phyloP scores from a whole-genome alignment of 1,140 invertebrate genomes.

The Himalopsyche phryganea region DNA sequence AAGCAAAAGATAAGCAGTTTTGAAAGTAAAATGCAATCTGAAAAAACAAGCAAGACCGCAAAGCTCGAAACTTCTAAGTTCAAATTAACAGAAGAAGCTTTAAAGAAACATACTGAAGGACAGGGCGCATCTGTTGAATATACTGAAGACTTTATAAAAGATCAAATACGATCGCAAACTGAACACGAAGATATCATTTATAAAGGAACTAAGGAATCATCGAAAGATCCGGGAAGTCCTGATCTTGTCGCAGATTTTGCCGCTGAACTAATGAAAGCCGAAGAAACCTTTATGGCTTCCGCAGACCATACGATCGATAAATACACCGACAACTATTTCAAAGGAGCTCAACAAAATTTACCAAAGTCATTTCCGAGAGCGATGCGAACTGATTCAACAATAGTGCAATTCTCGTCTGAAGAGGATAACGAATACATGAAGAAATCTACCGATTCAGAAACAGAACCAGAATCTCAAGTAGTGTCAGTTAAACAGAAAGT shows the following conservation, averaged over 20 bases:
- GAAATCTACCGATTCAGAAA: slow-evolving; percentile 54
- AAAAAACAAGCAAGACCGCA: slow-evolving; percentile 43
- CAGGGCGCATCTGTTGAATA: slow-evolving; percentile 52
- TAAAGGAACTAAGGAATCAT: background rate
- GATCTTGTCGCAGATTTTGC: slow-evolving; percentile 31
- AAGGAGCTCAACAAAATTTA: slow-evolving; percentile 38
- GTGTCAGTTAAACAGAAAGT: slow-evolving; percentile 35
- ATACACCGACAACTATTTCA: slow-evolving; percentile 52
- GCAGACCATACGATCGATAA: slow-evolving; percentile 51
- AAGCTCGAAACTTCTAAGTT: slow-evolving; percentile 39
- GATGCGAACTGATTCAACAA: slow-evolving; percentile 49
- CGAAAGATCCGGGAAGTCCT: slow-evolving; percentile 25
- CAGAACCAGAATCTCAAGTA: slow-evolving; percentile 52
- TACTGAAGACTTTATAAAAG: slow-evolving; percentile 52
- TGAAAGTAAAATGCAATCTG: slow-evolving; percentile 47
- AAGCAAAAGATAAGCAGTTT: slow-evolving; percentile 50
- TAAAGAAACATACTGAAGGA: slow-evolving; percentile 50
- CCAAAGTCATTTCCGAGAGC: slow-evolving; percentile 43
- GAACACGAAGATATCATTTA: slow-evolving; percentile 6
- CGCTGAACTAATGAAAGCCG: slow-evolving; percentile 34
- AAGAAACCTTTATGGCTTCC: slow-evolving; percentile 45
- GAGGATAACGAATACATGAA: slow-evolving; percentile 54
- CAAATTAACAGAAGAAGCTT: slow-evolving; percentile 51
- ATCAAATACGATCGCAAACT: slow-evolving; percentile 38
- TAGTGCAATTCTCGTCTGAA: slow-evolving; percentile 53